These are phyloP conservation scores for Drosophila ercepeae DNA, from an alignment of 1,140 invertebrate genomes.

Conservation along the genomic window DNA sequence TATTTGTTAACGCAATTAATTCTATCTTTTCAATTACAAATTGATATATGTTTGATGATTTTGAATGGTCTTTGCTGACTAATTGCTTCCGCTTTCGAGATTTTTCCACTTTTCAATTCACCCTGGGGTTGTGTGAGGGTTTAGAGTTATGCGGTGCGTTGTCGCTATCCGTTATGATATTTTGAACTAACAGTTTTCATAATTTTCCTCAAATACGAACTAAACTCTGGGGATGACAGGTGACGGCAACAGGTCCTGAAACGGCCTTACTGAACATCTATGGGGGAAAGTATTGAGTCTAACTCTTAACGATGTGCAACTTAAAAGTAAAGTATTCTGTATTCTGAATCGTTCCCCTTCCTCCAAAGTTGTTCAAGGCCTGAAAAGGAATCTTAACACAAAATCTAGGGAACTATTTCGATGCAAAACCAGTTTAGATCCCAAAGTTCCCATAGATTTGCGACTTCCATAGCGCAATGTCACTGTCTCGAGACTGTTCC, in stretches of 20 bases:
- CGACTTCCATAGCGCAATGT: slow-evolving; percentile 18
- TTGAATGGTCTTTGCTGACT: slow-evolving; percentile 1
- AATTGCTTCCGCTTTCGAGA: slow-evolving; percentile 14
- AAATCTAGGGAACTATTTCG: not conserved
- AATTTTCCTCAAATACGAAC: slow-evolving; percentile 45
- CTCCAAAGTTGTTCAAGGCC: not conserved
- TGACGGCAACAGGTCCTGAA: not conserved
- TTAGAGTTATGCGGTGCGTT: slow-evolving; percentile 11
- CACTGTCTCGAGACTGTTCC: slow-evolving; percentile 21
- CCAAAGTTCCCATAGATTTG: slow-evolving; percentile 2
- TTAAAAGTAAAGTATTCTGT: too few species aligned
- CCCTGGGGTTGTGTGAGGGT: slow-evolving; percentile 2
- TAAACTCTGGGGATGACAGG: slow-evolving; percentile 45
- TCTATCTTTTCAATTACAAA: not conserved
- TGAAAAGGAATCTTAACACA: not conserved
- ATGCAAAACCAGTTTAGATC: slow-evolving; percentile 11
- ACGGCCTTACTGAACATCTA: not conserved
- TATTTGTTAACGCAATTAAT: not conserved
- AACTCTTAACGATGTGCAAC: not conserved
- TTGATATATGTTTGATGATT: slow-evolving; percentile 5
- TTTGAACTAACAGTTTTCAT: slow-evolving; percentile 71
- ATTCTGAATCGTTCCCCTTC: not conserved
- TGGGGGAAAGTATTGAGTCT: not conserved
- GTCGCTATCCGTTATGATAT: slow-evolving; percentile 57
- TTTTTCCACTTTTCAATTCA: not conserved